Evolutionary conservation across 2,888 invertebrate species (phyloP).

Genomic region (Chelonus formosanus): DNA sequence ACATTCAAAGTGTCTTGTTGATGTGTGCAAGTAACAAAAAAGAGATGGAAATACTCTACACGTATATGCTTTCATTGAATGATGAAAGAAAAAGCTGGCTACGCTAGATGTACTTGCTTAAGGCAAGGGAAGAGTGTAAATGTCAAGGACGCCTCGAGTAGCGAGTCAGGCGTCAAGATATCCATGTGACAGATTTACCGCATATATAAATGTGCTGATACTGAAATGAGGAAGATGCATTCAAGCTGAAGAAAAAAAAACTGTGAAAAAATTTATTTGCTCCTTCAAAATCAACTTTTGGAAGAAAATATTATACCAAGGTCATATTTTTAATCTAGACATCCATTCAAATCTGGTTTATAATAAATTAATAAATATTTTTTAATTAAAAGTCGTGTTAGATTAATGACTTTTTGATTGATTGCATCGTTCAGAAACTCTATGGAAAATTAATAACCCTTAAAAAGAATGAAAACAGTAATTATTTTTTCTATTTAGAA

Average conservation of each 20-base stretch:
- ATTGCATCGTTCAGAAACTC: too few species aligned
- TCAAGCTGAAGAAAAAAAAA: constrained; percentile 1
- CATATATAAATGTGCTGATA: constrained; percentile 5
- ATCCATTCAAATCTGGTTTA: too few species aligned
- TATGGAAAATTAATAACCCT: too few species aligned
- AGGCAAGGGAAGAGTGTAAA: constrained; percentile 30
- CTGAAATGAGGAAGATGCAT: constrained; percentile 7
- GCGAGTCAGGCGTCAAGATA: constrained; percentile 26
- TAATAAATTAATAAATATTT: constrained; percentile 8
- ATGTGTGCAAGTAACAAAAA: not conserved
- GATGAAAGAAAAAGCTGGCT: constrained; percentile 15
- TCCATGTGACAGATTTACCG: constrained; percentile 28
- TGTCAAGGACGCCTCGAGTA: constrained; percentile 33
- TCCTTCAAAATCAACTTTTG: too few species aligned
- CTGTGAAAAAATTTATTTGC: not conserved
- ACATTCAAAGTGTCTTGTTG: not conserved
- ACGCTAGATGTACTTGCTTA: not conserved
- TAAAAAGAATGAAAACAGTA: too few species aligned
- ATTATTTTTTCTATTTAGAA: too few species aligned
- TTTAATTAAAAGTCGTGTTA: not conserved
- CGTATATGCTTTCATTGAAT: constrained; percentile 8
- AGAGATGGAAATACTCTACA: not conserved
- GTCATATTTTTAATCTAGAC: too few species aligned
- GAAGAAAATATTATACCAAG: too few species aligned
- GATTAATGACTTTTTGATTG: not conserved